Base-by-base conservation (phyloP, 2,113 vertebrate species). In the Petromus typicus region DNA sequence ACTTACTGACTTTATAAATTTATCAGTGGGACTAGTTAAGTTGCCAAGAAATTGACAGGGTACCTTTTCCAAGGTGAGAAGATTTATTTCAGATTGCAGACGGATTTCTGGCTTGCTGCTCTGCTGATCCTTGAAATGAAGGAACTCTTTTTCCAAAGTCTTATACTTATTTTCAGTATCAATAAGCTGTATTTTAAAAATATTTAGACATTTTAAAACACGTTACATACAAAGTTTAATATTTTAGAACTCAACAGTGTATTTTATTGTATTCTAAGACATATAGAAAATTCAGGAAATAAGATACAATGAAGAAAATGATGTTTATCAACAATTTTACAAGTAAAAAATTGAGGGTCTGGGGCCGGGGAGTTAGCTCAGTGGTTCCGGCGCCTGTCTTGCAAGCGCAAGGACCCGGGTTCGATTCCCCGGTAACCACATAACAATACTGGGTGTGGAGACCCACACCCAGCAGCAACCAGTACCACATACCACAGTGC, bases 51-150 rank as follows among this genome's bases (percentile, higher is more conserved):
- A 97, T 30, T 54, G 5, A 93, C 30, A 95, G 8, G 40, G 79
- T 98, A 99, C 99, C 99, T 99, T 99, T 98, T 99, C 99, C 89
- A 99, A 98, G 45, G 97, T 98, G n/a, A 99, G 99, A 91, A 99
- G 98, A 98, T 98, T 99, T 98, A 99, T 98, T 98, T 99, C 99
- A 0, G 99, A 99, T 97, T 99, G 99, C 73, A 99, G 98, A 23
- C 99, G 98, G 78, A 99, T 97, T 99, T 99, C 99, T 9, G 99
- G 99, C 92, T 99, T 99, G 93, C 91, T 96, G 97, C 96, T 99
- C 96, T 99, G 99, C n/a, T 99, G 99, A 57, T 99, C 99, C 93
- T 99, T 99, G 96, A 98, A 99, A 5, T 98, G 98, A 2, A 98
- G 99, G 88, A 99, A 99, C 82, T 99, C 99, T 94, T 99, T 99